A percentile compares a stretch with the other conserved stretches of the same genome.
These are phyloP conservation scores for Poecilia wingei DNA, from an alignment of 2,797 vertebrate species.

Conservation along the genomic window DNA sequence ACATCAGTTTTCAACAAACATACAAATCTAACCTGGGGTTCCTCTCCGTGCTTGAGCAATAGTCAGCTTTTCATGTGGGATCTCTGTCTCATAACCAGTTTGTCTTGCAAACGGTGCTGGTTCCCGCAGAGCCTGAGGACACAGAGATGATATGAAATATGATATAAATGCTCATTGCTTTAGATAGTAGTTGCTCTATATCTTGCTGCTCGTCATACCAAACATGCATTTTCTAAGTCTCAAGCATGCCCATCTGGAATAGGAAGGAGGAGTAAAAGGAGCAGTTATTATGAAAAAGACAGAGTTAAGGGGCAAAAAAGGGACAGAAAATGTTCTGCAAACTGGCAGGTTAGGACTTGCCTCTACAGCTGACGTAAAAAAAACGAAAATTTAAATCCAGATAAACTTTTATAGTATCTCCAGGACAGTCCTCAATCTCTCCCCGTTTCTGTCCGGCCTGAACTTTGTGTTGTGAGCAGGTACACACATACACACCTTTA, in stretches of 20 bases:
- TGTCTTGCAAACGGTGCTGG: slow-evolving; percentile 90
- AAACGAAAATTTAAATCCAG: not conserved
- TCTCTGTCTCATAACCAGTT: slow-evolving; percentile 83
- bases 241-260: not conserved
- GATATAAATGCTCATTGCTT: not conserved
- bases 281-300: not conserved
- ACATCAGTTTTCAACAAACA: not conserved
- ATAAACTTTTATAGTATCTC: slow-evolving; percentile 18
- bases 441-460: slow-evolving; percentile 4
- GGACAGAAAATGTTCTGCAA: not conserved
- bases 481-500: slow-evolving; percentile 40
- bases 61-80: slow-evolving; percentile 89
- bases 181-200: not conserved
- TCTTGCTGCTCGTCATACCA: not conserved
- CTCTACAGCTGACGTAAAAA: not conserved
- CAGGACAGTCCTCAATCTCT: not conserved
- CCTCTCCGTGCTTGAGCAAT: slow-evolving; percentile 91
- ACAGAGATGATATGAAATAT: slow-evolving; percentile 6
- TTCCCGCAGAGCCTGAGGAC: slow-evolving; percentile 85
- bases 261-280: not conserved
- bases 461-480: slow-evolving; percentile 60
- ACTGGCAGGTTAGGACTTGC: not conserved
- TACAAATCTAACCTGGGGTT: slow-evolving; percentile 85
- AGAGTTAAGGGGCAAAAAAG: not conserved
- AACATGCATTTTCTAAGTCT: not conserved